Conservation (phyloP, 2,113 vertebrate species). For the Megaptera novaeangliae region DNA sequence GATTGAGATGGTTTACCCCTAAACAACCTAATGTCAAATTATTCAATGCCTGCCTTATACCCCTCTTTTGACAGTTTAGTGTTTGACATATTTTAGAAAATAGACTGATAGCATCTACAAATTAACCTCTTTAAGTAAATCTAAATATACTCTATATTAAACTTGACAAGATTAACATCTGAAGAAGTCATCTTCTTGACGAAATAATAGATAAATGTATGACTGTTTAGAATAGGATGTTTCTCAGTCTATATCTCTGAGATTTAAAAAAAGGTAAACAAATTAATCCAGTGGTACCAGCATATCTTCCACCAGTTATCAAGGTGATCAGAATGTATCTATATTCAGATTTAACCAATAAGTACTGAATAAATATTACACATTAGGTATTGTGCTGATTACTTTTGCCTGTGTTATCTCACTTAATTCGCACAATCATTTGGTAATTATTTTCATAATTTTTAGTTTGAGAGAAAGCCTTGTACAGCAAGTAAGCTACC, state of each 20-base stretch:
- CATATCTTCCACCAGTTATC: background rate
- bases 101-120: background rate
- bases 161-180: background rate
- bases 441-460: background rate
- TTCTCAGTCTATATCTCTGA: background rate
- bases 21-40: background rate
- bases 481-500: background rate
- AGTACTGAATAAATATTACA: background rate
- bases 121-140: background rate
- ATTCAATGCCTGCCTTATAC: background rate
- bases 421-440: background rate
- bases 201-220: background rate
- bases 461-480: background rate
- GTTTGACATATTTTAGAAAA: background rate
- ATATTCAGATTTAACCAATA: background rate
- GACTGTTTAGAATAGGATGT: background rate
- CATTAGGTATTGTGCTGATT: background rate
- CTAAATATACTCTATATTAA: background rate
- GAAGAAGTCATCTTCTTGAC: background rate
- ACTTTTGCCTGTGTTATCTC: background rate
- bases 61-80: background rate
- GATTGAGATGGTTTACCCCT: background rate
- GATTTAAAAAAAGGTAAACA: background rate
- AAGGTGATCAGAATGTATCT: background rate
- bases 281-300: background rate